A percentile compares a stretch with the other conserved stretches of the same genome.
phyloP scores from a whole-genome alignment of 2,888 invertebrate genomes.

The Bembecia ichneumoniformis region DNA sequence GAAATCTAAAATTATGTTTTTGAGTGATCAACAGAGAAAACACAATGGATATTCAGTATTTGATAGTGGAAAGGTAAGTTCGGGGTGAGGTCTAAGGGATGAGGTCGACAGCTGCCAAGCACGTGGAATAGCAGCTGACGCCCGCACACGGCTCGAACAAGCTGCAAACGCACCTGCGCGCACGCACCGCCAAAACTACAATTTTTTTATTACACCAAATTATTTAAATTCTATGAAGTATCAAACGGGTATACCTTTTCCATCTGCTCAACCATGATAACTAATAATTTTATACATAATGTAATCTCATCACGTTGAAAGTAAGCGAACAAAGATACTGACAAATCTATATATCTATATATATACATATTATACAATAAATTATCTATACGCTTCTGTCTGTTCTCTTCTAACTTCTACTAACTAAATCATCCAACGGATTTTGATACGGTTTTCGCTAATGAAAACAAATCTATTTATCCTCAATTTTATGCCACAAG shows the following conservation, averaged over 20 bases:
- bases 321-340: no score
- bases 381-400: no score
- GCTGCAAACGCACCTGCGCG: conserved; percentile 50
- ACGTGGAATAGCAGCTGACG: conserved; percentile 61
- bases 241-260: neutral
- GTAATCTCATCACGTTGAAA: no score
- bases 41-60: neutral
- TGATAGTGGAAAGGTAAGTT: conserved; percentile 7
- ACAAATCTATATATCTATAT: no score
- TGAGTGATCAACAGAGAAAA: neutral
- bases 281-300: no score
- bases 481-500: no score
- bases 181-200: conserved; percentile 35
- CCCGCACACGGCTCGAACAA: conserved; percentile 56
- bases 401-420: no score
- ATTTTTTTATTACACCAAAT: conserved; percentile 24
- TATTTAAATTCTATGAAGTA: neutral
- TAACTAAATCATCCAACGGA: no score
- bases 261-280: neutral
- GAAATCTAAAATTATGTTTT: no score
- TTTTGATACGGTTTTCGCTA: no score
- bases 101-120: conserved; percentile 57
- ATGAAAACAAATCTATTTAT: no score
- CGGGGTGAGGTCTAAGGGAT: conserved; percentile 28
- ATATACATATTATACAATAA: no score